phyloP scores from a whole-genome alignment of 2,888 invertebrate species.

The Melinopterus prodromus region DNA sequence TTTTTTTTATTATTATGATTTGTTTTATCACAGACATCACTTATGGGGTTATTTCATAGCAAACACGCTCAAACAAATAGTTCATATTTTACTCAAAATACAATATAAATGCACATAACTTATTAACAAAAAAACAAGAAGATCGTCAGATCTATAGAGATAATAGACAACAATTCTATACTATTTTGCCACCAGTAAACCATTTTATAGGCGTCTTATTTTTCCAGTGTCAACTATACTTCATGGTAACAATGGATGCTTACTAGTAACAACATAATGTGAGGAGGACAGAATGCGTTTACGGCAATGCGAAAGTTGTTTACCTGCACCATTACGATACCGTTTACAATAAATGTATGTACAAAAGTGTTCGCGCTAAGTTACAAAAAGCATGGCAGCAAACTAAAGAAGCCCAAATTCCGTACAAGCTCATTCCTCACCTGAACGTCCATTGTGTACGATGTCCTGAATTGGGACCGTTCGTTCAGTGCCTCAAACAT shows the following conservation, averaged over 20 bases:
- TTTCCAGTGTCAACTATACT: not conserved
- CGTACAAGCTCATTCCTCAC: conserved; percentile 54
- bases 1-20: not conserved
- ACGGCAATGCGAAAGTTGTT: not conserved
- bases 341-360: not conserved
- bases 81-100: not conserved
- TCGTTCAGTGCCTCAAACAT: conserved; percentile 63
- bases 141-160: not conserved
- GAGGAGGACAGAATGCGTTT: not conserved
- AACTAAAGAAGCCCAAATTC: conserved; percentile 53
- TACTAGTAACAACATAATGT: not conserved
- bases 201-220: not conserved
- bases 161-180: not conserved
- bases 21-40: too few species aligned
- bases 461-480: conserved; percentile 50
- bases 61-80: not conserved
- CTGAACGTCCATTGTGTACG: conserved; percentile 59
- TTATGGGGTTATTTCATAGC: too few species aligned
- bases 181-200: not conserved
- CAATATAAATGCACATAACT: not conserved
- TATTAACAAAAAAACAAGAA: not conserved
- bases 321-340: not conserved
- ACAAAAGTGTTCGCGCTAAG: conserved; percentile 9
- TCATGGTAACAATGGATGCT: too few species aligned
- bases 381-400: conserved; percentile 52